phyloP scores from a whole-genome alignment of 2,113 vertebrate species.

The Suricata suricatta region DNA sequence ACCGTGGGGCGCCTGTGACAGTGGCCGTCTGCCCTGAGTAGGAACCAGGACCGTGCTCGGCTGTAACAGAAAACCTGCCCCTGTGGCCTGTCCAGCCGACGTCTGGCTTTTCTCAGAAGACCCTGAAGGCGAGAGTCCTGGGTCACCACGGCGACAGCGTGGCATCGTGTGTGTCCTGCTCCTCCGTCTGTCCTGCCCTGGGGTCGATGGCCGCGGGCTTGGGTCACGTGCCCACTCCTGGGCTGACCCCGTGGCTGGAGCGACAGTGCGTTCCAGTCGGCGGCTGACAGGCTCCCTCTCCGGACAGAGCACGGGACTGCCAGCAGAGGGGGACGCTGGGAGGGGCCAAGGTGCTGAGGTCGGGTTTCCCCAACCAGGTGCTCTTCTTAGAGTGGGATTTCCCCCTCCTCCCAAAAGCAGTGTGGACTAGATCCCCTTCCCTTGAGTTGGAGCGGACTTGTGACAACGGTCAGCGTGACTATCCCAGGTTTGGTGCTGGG shows the following conservation, averaged over 20 bases:
- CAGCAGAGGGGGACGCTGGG: neutral
- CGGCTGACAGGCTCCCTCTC: neutral
- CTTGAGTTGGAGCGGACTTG: neutral
- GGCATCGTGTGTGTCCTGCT: too few species aligned
- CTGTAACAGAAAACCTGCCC: neutral
- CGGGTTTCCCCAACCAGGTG: neutral
- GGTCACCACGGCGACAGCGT: too few species aligned
- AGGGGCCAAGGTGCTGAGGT: neutral
- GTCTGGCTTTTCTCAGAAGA: neutral
- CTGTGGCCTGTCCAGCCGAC: neutral
- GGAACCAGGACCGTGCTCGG: neutral
- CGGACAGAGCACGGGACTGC: neutral
- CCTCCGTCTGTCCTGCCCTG: neutral
- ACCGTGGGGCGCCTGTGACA: neutral
- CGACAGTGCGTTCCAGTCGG: rapidly evolving
- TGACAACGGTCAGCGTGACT: neutral
- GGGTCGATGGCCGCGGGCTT: neutral
- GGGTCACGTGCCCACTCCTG: neutral
- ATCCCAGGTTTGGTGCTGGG: neutral
- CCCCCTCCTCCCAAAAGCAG: neutral
- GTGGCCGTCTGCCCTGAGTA: neutral
- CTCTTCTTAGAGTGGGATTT: neutral
- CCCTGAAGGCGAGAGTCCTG: neutral
- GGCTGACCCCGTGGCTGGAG: neutral
- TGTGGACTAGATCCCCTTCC: neutral